Evolutionary conservation across 2,113 vertebrate genomes (phyloP).

Genomic region (Procavia capensis): DNA sequence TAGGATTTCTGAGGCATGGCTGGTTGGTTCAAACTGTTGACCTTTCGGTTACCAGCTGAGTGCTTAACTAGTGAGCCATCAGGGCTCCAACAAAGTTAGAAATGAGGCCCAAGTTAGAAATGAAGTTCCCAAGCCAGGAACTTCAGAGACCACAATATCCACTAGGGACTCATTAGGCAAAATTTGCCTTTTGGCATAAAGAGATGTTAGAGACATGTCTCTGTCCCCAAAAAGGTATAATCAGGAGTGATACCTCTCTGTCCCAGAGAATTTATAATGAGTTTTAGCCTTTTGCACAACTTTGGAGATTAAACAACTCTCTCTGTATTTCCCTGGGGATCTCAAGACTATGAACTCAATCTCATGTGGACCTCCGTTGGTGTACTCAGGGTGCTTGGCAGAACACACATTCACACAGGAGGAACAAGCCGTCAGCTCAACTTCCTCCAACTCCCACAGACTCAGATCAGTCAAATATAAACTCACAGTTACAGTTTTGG

Average conservation of each 20-base stretch:
- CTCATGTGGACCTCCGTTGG: background rate
- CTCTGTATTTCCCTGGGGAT: background rate
- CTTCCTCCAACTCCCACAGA: background rate
- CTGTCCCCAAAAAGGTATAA: background rate
- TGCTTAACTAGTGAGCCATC: too few relatives aligned
- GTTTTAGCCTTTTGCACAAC: background rate
- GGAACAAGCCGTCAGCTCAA: background rate
- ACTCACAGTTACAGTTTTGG: background rate
- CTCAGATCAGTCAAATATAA: background rate
- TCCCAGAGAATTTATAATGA: background rate
- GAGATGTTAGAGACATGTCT: background rate
- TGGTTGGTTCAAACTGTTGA: too few relatives aligned
- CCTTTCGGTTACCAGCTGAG: too few relatives aligned
- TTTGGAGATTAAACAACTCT: background rate
- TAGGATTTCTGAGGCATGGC: too few relatives aligned
- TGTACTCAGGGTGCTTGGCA: background rate
- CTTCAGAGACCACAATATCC: background rate
- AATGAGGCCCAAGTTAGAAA: background rate
- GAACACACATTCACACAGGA: background rate
- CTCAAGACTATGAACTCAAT: background rate
- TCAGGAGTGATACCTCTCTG: background rate
- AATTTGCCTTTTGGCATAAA: background rate
- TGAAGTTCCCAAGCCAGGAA: background rate
- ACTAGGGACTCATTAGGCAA: background rate
- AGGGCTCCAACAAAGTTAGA: background rate